Base-by-base conservation (phyloP, 2,797 vertebrate genomes). In the Bovichtus diacanthus region DNA sequence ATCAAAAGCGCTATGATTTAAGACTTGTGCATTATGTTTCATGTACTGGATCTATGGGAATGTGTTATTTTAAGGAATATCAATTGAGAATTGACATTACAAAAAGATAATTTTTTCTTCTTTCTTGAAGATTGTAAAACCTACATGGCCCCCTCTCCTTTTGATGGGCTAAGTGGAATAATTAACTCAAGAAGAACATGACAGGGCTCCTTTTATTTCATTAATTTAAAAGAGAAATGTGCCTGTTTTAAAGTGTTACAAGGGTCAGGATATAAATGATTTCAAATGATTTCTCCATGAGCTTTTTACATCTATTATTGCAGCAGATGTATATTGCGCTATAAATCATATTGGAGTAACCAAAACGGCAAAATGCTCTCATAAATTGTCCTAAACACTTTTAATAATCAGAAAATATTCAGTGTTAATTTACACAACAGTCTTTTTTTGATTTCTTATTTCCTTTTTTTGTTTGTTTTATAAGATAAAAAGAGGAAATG, bases 141-240 rank as follows among this genome's bases (percentile, higher is more conserved):
- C 8, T 34, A 8, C 11, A 51, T 36, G n/a, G 58, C 8, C n/a
- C 13, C 4, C 15, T 27, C 16, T 49, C 11, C 25, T 47, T 64
- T 41, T 49, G 60, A 60, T 51, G 36, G 19, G 36, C 39, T 50
- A 60, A 54, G 51, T 38, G 21, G 9, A 23, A 39, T 43, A 46
- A 71, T 58, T 21, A 60, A 34, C 11, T 44, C 34, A 53, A 68
- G 44, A 41, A 39, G 18, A 75, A 62, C 49, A n/a, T 15, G n/a
- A 4, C 51, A 50, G 18, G 18, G 47, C 18, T 61, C 0, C 59
- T 74, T 53, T 39, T 41, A 41, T n/a, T 18, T 29, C 0, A 27
- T 36, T n/a, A 38, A 36, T 16, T 49, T 5, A n/a, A 58, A 9
- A n/a, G 3, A 59, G 11, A 49, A 31, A 21, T 10, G n/a, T 25